These are phyloP conservation scores for Nothocercus julius DNA, from an alignment of 2,113 vertebrate genomes.

Conservation along the genomic window DNA sequence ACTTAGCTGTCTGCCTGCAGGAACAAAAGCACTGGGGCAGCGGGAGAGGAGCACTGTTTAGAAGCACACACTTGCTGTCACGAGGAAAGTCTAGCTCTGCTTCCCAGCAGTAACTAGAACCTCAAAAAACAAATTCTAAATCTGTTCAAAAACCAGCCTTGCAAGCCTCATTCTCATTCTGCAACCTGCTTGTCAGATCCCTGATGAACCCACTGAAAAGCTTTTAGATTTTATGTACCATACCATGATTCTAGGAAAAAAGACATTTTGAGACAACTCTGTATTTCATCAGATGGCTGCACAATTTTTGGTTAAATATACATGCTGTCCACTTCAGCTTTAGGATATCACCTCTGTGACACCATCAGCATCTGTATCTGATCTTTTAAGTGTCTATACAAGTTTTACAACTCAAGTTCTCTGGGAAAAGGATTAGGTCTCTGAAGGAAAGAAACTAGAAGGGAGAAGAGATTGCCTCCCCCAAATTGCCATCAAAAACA, in stretches of 20 bases:
- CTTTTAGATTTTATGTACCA: neutral
- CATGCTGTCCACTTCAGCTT: neutral
- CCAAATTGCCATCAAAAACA: neutral
- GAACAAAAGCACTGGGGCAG: neutral
- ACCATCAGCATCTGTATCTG: neutral
- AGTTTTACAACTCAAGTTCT: neutral
- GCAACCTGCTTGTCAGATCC: neutral
- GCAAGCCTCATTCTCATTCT: neutral
- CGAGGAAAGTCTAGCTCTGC: neutral
- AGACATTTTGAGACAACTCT: neutral
- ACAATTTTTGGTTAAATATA: neutral
- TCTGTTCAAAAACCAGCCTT: neutral
- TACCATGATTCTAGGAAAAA: neutral
- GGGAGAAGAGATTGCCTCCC: neutral
- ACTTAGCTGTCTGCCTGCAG: neutral
- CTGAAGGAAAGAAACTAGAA: neutral
- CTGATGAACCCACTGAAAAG: neutral
- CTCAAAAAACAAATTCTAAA: neutral
- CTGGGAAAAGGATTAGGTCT: neutral
- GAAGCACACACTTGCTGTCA: neutral
- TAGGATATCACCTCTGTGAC: neutral
- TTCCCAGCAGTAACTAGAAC: constrained; percentile 14
- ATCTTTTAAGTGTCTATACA: neutral
- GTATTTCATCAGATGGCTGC: neutral
- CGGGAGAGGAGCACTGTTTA: neutral